A percentile compares a stretch with the other conserved stretches of the same genome.
These are phyloP conservation scores for Plagodis dolabraria DNA, from an alignment of 2,888 invertebrate genomes.

Conservation along the genomic window DNA sequence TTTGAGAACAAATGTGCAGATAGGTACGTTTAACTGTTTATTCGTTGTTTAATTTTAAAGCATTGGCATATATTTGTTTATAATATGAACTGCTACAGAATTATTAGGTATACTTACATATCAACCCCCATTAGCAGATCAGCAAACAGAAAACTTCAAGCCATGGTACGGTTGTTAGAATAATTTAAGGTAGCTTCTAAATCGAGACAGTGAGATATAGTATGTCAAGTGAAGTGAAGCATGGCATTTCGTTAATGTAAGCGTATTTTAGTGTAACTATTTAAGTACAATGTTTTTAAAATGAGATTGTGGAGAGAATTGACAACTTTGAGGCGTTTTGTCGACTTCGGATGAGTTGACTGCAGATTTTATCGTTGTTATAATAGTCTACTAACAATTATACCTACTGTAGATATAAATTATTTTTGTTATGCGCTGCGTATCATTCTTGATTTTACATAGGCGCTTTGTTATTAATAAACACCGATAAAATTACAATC, in stretches of 20 bases:
- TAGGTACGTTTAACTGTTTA: too few species aligned
- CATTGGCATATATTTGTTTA: too few species aligned
- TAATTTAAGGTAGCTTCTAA: slow-evolving; percentile 40
- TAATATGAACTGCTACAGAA: too few species aligned
- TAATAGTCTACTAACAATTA: neutral
- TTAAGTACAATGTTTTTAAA: slow-evolving; percentile 30
- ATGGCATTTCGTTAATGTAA: slow-evolving; percentile 65
- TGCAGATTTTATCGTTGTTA: neutral
- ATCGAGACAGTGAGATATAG: slow-evolving; percentile 61
- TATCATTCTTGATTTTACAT: too few species aligned
- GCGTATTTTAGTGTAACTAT: slow-evolving; percentile 28
- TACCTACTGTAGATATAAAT: too few species aligned
- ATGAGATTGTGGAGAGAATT: slow-evolving; percentile 18
- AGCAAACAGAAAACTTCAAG: slow-evolving; percentile 1
- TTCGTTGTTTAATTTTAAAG: too few species aligned
- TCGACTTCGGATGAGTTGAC: neutral
- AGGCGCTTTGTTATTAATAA: too few species aligned
- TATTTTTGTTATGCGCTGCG: too few species aligned
- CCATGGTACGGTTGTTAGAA: slow-evolving; percentile 37
- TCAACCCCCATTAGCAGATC: neutral
- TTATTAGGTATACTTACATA: too few species aligned
- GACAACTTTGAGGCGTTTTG: neutral
- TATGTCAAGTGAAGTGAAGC: slow-evolving; percentile 55
- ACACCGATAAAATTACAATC: too few species aligned
- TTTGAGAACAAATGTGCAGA: too few species aligned